Base-by-base conservation (phyloP, 92 coral and sea anemone species). In the Phenganax subtilis region DNA sequence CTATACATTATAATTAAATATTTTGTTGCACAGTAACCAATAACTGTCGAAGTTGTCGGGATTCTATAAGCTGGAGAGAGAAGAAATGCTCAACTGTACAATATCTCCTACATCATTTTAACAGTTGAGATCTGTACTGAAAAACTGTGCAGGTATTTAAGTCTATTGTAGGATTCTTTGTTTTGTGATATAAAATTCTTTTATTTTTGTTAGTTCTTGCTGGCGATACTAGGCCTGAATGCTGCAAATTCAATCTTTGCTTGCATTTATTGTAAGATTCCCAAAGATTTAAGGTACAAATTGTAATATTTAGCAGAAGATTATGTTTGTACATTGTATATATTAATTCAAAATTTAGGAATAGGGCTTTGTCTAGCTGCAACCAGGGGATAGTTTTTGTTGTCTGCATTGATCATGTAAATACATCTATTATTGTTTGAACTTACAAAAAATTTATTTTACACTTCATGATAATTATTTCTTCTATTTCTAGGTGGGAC, bases 401-500 rank as follows among this genome's bases (percentile, higher is more conserved):
- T 37, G 47, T 37, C 47, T 37, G 47, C 47, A n/a, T n/a, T n/a
- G n/a, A 4, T 4, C 47, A 37, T 37, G 47, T 37, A 37, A 37
- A 37, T 37, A 37, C 47, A 37, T 37, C 47, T 37, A 37, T 4
- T 37, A 37, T 37, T 1, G 47, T 37, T 4, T 37, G 47, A 37
- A 37, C 47, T 4, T 37, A 37, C 47, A 37, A 37, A 1, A 37
- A 37, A 37, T 37, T 37, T 37, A 37, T 37, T 37, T 37, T 37
- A 37, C 47, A 37, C 4, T 37, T 37, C 47, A 37, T 37, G 47
- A 37, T 37, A 37, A 4, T 37, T 37, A 37, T 37, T 37, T 37
- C 47, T 37, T 37, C 17, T 57, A 17, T 51, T 6, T 29, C 14
- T 63, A 85, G 88, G 3, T 85, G 88, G 88, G 88, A 85, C 85